These are phyloP conservation scores for Delichon dasypus DNA, from an alignment of 2,797 vertebrate genomes.

Conservation along the genomic window DNA sequence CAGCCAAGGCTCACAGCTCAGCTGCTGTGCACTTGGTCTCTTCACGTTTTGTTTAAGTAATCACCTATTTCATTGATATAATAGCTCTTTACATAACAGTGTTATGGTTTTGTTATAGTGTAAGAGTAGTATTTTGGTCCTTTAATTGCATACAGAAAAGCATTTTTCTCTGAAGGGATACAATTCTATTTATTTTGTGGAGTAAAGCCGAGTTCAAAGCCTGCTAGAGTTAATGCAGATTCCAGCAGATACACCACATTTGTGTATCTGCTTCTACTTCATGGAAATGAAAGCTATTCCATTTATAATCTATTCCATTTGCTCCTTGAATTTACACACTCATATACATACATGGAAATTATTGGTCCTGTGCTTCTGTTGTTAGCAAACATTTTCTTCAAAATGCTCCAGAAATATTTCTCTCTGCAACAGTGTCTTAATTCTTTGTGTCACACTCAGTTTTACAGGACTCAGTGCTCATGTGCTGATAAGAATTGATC, in stretches of 20 bases:
- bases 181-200: not conserved
- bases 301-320: not conserved
- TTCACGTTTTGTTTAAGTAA: not conserved
- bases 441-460: not conserved
- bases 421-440: not conserved
- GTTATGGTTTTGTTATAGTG: not conserved
- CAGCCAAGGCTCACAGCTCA: not conserved
- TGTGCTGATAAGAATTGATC: not conserved
- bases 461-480: not conserved
- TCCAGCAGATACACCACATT: not conserved
- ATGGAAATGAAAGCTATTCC: not conserved
- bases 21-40: not conserved
- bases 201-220: not conserved
- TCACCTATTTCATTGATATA: not conserved
- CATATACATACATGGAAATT: not conserved
- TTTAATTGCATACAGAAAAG: not conserved
- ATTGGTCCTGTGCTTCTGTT: not conserved
- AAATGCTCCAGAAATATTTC: not conserved
- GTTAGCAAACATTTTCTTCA: not conserved
- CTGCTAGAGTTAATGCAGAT: not conserved
- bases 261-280: not conserved
- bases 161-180: not conserved
- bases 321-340: not conserved
- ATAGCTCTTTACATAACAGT: fast-evolving
- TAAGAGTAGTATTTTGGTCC: not conserved